These are phyloP conservation scores for Bufo gargarizans DNA, from an alignment of 2,113 vertebrate genomes.

Conservation along the genomic window DNA sequence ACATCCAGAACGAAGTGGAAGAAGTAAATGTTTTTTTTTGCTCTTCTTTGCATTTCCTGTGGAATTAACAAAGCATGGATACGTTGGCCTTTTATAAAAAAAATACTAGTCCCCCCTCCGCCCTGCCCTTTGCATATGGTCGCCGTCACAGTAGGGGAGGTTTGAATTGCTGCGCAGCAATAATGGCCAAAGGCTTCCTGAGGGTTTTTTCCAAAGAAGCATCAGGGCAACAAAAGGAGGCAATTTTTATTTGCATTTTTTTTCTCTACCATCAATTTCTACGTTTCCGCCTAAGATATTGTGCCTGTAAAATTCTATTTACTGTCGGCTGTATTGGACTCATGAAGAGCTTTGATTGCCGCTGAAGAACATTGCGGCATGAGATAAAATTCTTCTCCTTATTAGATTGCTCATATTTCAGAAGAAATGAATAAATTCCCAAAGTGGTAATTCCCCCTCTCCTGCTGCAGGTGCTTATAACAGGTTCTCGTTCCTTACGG, in stretches of 20 bases:
- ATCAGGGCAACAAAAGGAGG: not conserved
- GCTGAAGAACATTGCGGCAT: constrained; percentile 44
- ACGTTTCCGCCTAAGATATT: constrained; percentile 39
- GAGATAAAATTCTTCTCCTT: constrained; percentile 38
- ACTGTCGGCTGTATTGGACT: constrained; percentile 44
- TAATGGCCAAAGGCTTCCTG: constrained; percentile 3
- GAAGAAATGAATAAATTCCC: constrained; percentile 44
- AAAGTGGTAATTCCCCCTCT: constrained; percentile 48
- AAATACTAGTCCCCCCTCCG: constrained; percentile 15
- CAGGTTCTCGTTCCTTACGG: constrained; percentile 14
- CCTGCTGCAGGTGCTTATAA: constrained; percentile 45
- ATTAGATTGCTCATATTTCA: constrained; percentile 52
- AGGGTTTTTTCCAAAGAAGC: not conserved
- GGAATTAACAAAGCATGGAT: constrained; percentile 3
- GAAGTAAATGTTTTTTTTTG: not conserved
- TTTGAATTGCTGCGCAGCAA: not conserved
- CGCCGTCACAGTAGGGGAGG: constrained; percentile 21
- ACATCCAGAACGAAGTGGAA: not conserved
- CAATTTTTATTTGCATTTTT: not conserved
- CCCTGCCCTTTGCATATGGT: constrained; percentile 16
- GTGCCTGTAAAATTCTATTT: constrained; percentile 47
- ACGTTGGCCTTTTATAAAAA: not conserved
- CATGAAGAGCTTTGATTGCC: constrained; percentile 44
- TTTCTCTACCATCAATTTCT: constrained; percentile 25
- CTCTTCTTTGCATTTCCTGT: not conserved